A percentile compares a stretch with the other conserved stretches of the same genome.
Evolutionary conservation across 2,113 vertebrate genomes (phyloP).

Genomic region (Suncus etruscus): DNA sequence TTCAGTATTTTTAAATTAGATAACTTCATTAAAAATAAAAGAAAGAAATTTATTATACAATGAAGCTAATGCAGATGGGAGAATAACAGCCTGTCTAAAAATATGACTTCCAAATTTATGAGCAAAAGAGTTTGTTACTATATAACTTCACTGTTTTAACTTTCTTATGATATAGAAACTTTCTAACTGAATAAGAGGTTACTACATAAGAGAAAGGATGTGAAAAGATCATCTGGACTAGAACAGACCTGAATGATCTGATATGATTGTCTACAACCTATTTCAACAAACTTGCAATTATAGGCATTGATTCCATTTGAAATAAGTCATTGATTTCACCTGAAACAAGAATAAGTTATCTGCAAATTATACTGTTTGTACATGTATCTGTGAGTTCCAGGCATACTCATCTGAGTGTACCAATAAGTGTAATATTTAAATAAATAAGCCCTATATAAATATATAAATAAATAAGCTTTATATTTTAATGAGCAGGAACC

Average conservation of each 20-base stretch:
- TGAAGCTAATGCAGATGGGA: not conserved
- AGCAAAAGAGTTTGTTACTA: not conserved
- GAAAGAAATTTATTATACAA: not conserved
- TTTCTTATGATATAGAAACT: not conserved
- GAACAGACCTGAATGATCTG: not conserved
- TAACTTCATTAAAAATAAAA: no score
- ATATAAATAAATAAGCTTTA: not conserved
- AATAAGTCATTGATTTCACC: not conserved
- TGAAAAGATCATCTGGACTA: slow-evolving; percentile 6
- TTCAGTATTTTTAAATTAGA: no score
- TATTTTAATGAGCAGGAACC: not conserved
- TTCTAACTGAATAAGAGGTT: not conserved
- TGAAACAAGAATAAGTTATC: not conserved
- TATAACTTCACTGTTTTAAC: not conserved
- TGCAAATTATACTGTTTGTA: not conserved
- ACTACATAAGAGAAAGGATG: not conserved
- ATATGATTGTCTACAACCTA: not conserved
- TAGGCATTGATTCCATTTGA: slow-evolving; percentile 31
- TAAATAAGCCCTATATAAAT: not conserved
- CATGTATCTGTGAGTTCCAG: not conserved
- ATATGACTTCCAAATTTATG: slow-evolving; percentile 2
- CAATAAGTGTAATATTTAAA: not conserved
- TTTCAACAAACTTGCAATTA: not conserved
- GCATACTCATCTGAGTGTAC: not conserved
- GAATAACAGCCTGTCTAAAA: not conserved